phyloP scores from a whole-genome alignment of 1,140 invertebrate species.

The Eciton burchellii region DNA sequence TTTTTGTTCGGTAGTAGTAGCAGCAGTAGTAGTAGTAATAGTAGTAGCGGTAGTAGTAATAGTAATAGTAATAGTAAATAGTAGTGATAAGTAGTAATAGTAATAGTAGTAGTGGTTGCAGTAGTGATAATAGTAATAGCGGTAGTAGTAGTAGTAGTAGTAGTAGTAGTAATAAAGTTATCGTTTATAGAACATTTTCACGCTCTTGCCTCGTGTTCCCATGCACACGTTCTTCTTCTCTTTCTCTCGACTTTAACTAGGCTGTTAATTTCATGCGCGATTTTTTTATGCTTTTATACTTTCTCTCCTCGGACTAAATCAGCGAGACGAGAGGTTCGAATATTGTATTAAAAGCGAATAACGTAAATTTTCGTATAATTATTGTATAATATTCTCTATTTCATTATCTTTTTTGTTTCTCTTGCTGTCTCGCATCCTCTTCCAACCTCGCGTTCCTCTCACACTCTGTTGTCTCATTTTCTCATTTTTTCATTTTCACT shows the following conservation, averaged over 20 bases:
- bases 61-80: slow-evolving; percentile 73
- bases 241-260: slow-evolving; percentile 67
- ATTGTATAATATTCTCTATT: slow-evolving; percentile 64
- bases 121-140: slow-evolving; percentile 72
- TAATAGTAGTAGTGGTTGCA: slow-evolving; percentile 67
- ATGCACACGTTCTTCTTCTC: not conserved
- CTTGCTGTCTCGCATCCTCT: not conserved
- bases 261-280: slow-evolving; percentile 71
- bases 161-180: slow-evolving; percentile 77
- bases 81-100: slow-evolving; percentile 70
- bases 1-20: slow-evolving; percentile 58
- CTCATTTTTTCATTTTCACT: not conserved
- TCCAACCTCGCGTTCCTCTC: not conserved
- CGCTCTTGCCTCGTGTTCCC: slow-evolving; percentile 35
- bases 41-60: slow-evolving; percentile 55
- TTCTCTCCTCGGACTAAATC: slow-evolving; percentile 71
- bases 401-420: slow-evolving; percentile 3
- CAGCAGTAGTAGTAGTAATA: slow-evolving; percentile 62
- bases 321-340: slow-evolving; percentile 79
- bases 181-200: slow-evolving; percentile 59
- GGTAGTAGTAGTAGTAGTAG: slow-evolving; percentile 73
- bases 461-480: not conserved
- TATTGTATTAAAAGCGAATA: slow-evolving; percentile 77
- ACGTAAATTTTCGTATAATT: slow-evolving; percentile 76
- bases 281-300: slow-evolving; percentile 50